Conservation (phyloP, 2,888 invertebrate species). For the Dione juno region DNA sequence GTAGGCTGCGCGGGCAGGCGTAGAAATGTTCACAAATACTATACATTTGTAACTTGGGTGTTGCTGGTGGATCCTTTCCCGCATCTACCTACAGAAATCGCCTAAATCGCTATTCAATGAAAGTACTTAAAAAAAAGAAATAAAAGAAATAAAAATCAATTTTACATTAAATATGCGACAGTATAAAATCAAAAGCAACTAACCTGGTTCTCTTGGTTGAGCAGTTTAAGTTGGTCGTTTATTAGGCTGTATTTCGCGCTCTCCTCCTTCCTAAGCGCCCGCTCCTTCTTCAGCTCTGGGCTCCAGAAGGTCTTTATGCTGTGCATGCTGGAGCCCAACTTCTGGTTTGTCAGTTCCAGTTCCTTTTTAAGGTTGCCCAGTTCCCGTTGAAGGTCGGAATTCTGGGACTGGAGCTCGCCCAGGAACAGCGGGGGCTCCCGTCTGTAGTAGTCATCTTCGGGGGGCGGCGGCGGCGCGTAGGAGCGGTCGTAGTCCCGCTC, state of each 20-base stretch:
- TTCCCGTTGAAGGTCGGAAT: slow-evolving; percentile 96
- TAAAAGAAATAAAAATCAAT: background rate
- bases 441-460: slow-evolving; percentile 85
- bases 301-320: slow-evolving; percentile 99
- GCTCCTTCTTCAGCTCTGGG: slow-evolving; percentile 99
- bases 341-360: slow-evolving; percentile 97
- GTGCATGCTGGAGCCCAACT: slow-evolving; percentile 99
- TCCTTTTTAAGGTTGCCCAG: slow-evolving; percentile 95
- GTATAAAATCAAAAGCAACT: slow-evolving; percentile 52
- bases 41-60: slow-evolving; percentile 36
- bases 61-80: background rate
- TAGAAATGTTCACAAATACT: slow-evolving; percentile 42
- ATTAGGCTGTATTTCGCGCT: slow-evolving; percentile 98
- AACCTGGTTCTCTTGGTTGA: slow-evolving; percentile 98
- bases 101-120: background rate
- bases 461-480: slow-evolving; percentile 93
- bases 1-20: slow-evolving; percentile 56
- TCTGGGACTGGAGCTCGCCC: slow-evolving; percentile 96
- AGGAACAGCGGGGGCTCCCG: slow-evolving; percentile 86
- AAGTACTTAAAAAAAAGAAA: background rate
- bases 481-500: slow-evolving; percentile 92
- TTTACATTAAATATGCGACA: background rate
- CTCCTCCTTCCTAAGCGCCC: slow-evolving; percentile 98
- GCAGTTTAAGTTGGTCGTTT: slow-evolving; percentile 97
- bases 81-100: no score